Evolutionary conservation across 2,797 vertebrate genomes (phyloP).

Genomic region (Natrix natrix): DNA sequence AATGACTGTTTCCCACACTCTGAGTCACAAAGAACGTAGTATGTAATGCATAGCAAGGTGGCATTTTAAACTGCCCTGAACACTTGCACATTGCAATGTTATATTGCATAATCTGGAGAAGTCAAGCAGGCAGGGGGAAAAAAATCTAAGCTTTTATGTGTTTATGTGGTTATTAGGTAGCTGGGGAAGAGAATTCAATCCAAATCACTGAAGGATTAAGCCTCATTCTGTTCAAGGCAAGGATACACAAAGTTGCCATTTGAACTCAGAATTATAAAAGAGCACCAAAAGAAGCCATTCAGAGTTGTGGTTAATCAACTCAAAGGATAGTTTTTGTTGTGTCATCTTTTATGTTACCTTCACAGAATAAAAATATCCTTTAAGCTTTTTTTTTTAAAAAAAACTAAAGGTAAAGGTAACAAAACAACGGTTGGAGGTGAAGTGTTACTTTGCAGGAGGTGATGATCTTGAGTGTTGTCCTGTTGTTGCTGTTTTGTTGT

Average conservation of each 20-base stretch:
- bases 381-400: not conserved
- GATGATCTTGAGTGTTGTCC: not conserved
- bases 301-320: not conserved
- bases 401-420: no score
- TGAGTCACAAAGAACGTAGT: conserved; percentile 64
- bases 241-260: conserved; percentile 19
- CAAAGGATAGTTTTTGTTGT: not conserved
- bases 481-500: not conserved
- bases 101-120: conserved; percentile 2
- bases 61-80: conserved; percentile 49
- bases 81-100: conserved; percentile 46
- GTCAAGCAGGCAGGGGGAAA: conserved; percentile 7
- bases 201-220: not conserved
- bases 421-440: not conserved
- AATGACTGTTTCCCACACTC: conserved; percentile 59
- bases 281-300: not conserved
- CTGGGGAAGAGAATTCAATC: not conserved
- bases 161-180: not conserved
- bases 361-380: conserved; percentile 8
- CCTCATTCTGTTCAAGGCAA: not conserved
- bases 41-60: conserved; percentile 48
- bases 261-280: conserved; percentile 5
- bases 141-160: not conserved
- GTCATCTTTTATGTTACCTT: not conserved
- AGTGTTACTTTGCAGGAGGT: not conserved